Conservation (phyloP, 2,113 vertebrate species). For the Pogona vitticeps region DNA sequence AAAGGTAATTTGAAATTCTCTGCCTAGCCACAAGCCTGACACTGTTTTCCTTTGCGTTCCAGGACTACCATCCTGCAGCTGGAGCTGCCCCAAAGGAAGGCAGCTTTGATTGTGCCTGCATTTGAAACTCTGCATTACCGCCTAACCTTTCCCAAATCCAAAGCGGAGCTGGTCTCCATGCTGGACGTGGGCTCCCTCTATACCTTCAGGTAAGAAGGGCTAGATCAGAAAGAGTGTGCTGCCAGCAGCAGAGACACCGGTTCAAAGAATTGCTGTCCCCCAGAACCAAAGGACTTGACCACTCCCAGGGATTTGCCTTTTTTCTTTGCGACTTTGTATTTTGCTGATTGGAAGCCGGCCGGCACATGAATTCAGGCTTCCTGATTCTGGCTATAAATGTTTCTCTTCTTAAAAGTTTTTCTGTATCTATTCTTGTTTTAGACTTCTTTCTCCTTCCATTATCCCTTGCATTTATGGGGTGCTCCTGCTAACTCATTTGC, state of each 20-base stretch:
- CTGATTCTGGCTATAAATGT: background rate
- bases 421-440: background rate
- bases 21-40: background rate
- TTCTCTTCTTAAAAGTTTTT: background rate
- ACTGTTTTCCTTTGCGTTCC: background rate
- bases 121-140: conserved; percentile 95
- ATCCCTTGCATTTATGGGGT: too few species aligned
- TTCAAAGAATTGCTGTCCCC: background rate
- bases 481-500: background rate
- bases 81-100: conserved; percentile 87
- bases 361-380: background rate
- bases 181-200: conserved; percentile 93
- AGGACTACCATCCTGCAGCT: conserved; percentile 89
- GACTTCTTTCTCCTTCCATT: background rate
- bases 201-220: conserved; percentile 92
- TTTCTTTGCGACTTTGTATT: too few species aligned
- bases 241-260: background rate
- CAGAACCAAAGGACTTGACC: background rate
- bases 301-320: too few species aligned
- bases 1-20: background rate
- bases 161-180: conserved; percentile 93
- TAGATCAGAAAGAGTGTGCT: fast-evolving
- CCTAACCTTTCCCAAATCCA: conserved; percentile 92
- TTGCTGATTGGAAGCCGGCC: too few species aligned
- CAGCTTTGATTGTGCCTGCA: conserved; percentile 91